Base-by-base conservation (phyloP, 2,797 vertebrate species). In the Otolemur crassicaudatus region DNA sequence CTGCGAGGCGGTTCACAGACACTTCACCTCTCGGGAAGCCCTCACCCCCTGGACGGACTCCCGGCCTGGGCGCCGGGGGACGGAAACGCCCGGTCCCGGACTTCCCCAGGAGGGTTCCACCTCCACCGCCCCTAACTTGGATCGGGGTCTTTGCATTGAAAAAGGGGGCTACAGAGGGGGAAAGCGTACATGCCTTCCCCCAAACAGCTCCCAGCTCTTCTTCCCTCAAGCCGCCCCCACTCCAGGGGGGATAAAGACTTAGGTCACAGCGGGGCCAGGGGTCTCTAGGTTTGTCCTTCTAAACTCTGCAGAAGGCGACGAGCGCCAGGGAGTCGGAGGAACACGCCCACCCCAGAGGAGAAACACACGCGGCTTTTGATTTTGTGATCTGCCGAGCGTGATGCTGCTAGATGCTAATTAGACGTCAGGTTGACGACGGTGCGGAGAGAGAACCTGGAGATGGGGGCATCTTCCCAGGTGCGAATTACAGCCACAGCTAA, bases 1-100 rank as follows among this genome's bases (percentile, higher is more conserved):
- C 99, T 99, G 97, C 75, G 97, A 67, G 96, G 97, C 56, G 0
- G 67, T 23, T 82, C 56, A 90, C 46, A 72, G 9, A 58, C 29
- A 31, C 49, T 20, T 60, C 27, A 7, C 37, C 19, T 5, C 29
- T 12, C 19, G 37, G 37, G 80, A 70, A 37, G 25, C 49, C 8
- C 65, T 37, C 14, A 17, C 31, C 31, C 63, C 65, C 65, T 53
- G 49, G 14, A 53, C 61, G 11, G 25, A 27, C 61, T 13, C 61
- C 25, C 11, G 61, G 60, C 23, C 60, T 23, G 60, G 11, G 27
- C 65, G 61, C 61, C 27, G 12, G 11, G 61, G 1, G 12, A 63
- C 61, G 29, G 31, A n/a, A 14, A 8, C 29, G 63, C 77, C 29
- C 5, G 2, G 22, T 77, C 49, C 67, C 34, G 37, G 22, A 49